A percentile compares a stretch with the other conserved stretches of the same genome.
Conservation (phyloP, 2,888 invertebrate species). For the Phrixothrix hirtus region DNA sequence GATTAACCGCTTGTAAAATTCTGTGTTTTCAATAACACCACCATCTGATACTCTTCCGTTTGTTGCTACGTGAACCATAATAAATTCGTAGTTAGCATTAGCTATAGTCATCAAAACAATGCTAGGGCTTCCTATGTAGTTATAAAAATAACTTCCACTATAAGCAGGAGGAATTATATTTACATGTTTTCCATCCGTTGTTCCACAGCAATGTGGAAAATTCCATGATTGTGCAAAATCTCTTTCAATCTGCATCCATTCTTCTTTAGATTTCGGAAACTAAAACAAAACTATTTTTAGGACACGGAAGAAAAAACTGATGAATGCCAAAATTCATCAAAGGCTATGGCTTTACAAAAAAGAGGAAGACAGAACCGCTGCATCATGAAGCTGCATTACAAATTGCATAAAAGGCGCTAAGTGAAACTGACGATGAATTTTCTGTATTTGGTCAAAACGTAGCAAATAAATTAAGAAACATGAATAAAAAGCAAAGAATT, state of each 20-base stretch:
- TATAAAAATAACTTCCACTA: neutral
- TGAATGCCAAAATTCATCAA: neutral
- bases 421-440: neutral
- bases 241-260: too few species aligned
- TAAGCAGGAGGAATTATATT: neutral
- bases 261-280: too few species aligned
- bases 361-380: too few species aligned
- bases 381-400: too few species aligned
- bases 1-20: neutral
- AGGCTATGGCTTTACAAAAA: neutral
- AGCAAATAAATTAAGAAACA: neutral
- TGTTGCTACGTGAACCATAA: neutral
- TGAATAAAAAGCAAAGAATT: neutral
- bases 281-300: neutral
- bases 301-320: too few species aligned
- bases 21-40: neutral
- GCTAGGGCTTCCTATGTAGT: neutral
- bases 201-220: neutral
- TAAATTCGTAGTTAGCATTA: neutral
- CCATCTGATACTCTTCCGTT: conserved; percentile 1
- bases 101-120: neutral
- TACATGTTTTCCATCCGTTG: neutral
- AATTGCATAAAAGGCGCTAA: neutral
- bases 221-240: conserved; percentile 1
- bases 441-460: too few species aligned